Evolutionary conservation across 2,888 invertebrate genomes (phyloP).

Genomic region (Drosophila algonquin): DNA sequence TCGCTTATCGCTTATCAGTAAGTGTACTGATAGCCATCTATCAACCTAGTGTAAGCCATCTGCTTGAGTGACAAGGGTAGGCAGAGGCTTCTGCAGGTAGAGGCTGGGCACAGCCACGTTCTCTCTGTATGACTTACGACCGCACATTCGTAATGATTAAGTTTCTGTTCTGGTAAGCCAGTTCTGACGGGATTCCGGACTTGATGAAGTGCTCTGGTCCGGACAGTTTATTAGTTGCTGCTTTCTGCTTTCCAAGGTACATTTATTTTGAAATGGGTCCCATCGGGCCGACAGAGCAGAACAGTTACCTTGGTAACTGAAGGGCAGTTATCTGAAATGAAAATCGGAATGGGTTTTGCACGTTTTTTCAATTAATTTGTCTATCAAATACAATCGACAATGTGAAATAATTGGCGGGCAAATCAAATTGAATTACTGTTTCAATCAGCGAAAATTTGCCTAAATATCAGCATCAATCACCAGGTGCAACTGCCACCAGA

Average conservation of each 20-base stretch:
- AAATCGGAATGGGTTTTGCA: too few relatives aligned
- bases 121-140: slow-evolving; percentile 48
- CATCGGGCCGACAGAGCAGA: not conserved
- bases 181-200: slow-evolving; percentile 19
- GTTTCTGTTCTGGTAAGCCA: slow-evolving; percentile 43
- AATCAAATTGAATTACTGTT: not conserved
- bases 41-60: not conserved
- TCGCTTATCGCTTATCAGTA: not conserved
- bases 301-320: slow-evolving; percentile 20
- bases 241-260: slow-evolving; percentile 21
- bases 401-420: not conserved
- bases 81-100: not conserved
- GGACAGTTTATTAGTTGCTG: slow-evolving; percentile 50
- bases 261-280: slow-evolving; percentile 24
- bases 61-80: too few relatives aligned
- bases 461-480: not conserved
- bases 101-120: not conserved
- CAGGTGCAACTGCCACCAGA: not conserved
- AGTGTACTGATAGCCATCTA: not conserved
- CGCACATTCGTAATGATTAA: slow-evolving; percentile 67
- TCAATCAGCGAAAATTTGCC: not conserved
- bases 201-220: slow-evolving; percentile 25
- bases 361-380: not conserved
- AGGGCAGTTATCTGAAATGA: not conserved
- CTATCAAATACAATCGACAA: not conserved